Base-by-base conservation (phyloP, 2,113 vertebrate species). In the Cinclus cinclus region DNA sequence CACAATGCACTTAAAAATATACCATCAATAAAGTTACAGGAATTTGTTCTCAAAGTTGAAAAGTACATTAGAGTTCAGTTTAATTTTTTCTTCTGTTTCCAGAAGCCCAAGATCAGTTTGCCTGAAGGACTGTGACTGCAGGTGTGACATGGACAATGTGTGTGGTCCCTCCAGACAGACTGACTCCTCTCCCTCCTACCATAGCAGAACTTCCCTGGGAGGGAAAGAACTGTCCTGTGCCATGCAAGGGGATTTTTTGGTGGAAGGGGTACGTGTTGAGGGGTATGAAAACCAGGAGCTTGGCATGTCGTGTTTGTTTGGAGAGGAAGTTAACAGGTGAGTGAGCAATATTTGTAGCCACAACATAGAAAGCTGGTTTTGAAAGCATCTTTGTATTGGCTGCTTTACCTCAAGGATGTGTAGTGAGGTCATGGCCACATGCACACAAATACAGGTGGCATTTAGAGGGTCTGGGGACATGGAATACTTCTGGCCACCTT, bases 31-130 rank as follows among this genome's bases (percentile, higher is more conserved):
- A 81, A 75, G 77, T 92, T 19, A 76, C 1, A 5, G 37, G 77
- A 73, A 74, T 79, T 59, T 77, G 21, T 62, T 85, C 41, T 90
- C 15, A 15, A 50, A 23, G 58, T 28, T 47, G 60, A 74, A 90
- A 95, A 95, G 55, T 41, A 56, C 49, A 15, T 47, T 60, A 41
- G 23, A 53, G 22, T 37, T 3, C 4, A 52, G 44, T 82, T 87
- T 76, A n/a, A 70, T 68, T 92, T 96, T 49, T 58, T 79, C 28
- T 88, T 87, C 46, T 62, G 18, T 94, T 87, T 93, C 87, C 75
- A 70, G 47, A 92, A 88, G 50, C 47, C 50, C 62, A 47, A 56
- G 53, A 60, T 39, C 60, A 44, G 30, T 88, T 86, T 85, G 28
- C 59, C 39, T 65, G 79, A 74, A 58, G 55, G 42, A 47, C 3